Percentiles rank a stretch among this genome's conserved stretches.
Evolutionary conservation across 2,113 vertebrate genomes (phyloP).

Genomic region (Pangasianodon hypophthalmus): DNA sequence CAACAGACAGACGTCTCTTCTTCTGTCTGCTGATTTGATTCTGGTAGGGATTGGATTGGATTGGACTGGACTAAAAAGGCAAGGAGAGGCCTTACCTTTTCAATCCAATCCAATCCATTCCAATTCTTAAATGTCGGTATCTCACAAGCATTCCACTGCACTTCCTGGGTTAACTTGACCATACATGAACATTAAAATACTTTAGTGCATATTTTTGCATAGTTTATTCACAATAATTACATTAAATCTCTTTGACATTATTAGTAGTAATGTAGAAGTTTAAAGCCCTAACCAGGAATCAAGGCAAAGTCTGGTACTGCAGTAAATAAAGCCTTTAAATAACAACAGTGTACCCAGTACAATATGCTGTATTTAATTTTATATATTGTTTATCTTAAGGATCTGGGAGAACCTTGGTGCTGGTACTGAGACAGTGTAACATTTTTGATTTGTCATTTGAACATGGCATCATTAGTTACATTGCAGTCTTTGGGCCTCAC

Average conservation of each 20-base stretch:
- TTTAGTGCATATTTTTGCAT: neutral
- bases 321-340: neutral
- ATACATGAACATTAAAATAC: neutral
- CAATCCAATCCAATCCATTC: neutral
- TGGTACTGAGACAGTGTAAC: neutral
- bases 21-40: constrained; percentile 5
- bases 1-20: neutral
- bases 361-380: neutral
- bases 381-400: neutral
- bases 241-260: neutral
- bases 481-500: neutral
- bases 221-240: neutral
- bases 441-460: neutral
- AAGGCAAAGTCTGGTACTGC: neutral
- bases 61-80: neutral
- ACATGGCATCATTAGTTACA: neutral
- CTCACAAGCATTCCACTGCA: neutral
- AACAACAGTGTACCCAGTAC: neutral
- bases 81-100: neutral
- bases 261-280: neutral
- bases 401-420: neutral
- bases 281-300: neutral
- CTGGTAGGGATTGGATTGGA: neutral
- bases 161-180: too few species aligned
- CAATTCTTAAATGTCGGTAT: neutral